Conservation (phyloP, 1,140 invertebrate genomes). For the Nephila pilipes region DNA sequence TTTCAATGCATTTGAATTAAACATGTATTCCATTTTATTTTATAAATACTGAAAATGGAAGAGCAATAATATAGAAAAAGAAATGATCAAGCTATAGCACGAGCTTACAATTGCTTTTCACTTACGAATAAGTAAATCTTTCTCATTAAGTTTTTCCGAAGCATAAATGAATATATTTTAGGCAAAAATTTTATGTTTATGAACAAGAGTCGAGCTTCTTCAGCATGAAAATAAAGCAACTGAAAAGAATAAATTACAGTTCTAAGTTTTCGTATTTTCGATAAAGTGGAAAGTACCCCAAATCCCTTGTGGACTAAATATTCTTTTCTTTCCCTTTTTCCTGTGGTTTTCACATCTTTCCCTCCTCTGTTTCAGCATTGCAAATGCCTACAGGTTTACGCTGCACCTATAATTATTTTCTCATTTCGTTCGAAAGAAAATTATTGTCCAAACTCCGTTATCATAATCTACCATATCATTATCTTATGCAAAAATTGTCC, state of each 20-base stretch:
- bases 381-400: neutral
- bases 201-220: neutral
- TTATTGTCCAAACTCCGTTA: neutral
- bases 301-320: neutral
- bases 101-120: neutral
- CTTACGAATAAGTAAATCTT: neutral
- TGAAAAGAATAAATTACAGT: neutral
- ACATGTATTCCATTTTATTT: too few relatives aligned
- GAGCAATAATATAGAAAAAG: too few relatives aligned
- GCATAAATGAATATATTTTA: neutral
- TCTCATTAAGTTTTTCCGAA: neutral
- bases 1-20: too few relatives aligned
- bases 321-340: neutral
- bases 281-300: conserved; percentile 8
- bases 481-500: neutral
- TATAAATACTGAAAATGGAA: too few relatives aligned
- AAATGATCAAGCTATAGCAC: too few relatives aligned
- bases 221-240: neutral
- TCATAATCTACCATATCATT: conserved; percentile 37
- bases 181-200: neutral
- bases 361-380: neutral
- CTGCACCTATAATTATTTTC: conserved; percentile 7
- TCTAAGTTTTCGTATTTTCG: neutral
- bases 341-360: neutral
- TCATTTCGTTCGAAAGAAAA: neutral